Base-by-base conservation (phyloP, 2,113 vertebrate species). In the Anhinga anhinga region DNA sequence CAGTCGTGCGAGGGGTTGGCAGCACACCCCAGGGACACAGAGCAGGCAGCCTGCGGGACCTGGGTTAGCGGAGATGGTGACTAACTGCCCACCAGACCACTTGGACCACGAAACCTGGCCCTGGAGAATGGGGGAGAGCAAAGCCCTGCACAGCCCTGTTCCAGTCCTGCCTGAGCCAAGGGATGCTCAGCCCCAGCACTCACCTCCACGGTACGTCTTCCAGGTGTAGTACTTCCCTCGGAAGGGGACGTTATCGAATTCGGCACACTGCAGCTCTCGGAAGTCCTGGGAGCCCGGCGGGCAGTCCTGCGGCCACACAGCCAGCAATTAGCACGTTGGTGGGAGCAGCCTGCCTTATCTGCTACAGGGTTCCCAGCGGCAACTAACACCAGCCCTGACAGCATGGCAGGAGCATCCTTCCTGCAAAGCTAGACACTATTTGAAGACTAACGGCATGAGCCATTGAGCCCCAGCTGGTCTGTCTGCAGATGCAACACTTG, bases 171-270 rank as follows among this genome's bases (percentile, higher is more conserved):
- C 50, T 18, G 42, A 78, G 67, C 83, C 52, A 38, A 62, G 79
- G n/a, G 42, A 5, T n/a, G 88, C 88, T 55, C 63, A 8, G 65
- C 36, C 10, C 49, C 65, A 50, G 21, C 16, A 59, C 99, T 98
- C 97, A 99, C 99, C 99, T 91, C 99, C 99, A 65, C 99, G 98
- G 98, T 99, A 99, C 0, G 99, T 99, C 90, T 99, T 99, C 99
- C 99, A 99, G 10, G 98, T 99, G 98, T 99, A 99, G 98, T 99
- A 99, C 81, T 99, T 99, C 44, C 99, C 99, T 63, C 99, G 98
- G 97, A 99, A 99, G 53, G 99, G 98, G 52, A 99, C 97, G 9
- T 95, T 99, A 94, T 99, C 99, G 62, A 99, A 99, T 88, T 99
- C 98, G 0, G 99, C 98, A 34, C 99, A 99, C 94, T 99, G 99